Evolutionary conservation across 2,797 vertebrate genomes (phyloP), one percentile per base, ranked within the genome.

Genomic region (Phrynocephalus vlangalii): DNA sequence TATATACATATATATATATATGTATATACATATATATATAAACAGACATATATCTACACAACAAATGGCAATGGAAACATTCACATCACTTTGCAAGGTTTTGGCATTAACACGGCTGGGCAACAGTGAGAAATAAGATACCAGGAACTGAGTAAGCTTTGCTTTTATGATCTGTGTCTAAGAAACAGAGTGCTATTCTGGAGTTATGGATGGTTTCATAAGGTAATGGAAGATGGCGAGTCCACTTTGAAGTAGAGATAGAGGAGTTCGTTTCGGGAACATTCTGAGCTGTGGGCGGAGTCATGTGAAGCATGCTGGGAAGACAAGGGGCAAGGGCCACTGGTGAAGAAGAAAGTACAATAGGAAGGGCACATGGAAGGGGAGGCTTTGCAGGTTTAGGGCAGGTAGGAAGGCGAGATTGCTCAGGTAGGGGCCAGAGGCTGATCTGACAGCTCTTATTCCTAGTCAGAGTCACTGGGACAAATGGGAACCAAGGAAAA

Each of bases 11-110:
- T 22, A 67, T 16, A 76, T 5, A 11, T n/a, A 33, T 4, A 26
- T 22, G 15, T 22, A 67, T 16, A 76, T n/a, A n/a, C 20, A 10
- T 11, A 24, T 33, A 30, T 18, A 38, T 28, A 26, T 4, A 76
- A 24, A 26, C 44, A 88, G 48, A 11, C 1, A 82, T 24, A 48
- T 80, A 78, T 77, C 44, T 60, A 87, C 48, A 90, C 94, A 38
- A 96, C 92, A 95, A 94, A 93, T 91, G 93, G 91, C 87, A 80
- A 92, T 83, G 91, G 90, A 93, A 66, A 89, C 92, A 92, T 90
- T 92, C 92, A 96, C 80, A 91, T 85, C 95, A 84, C 79, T 89
- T 86, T 90, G 66, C 0, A 4, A 92, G 84, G 26, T 91, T 93
- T 93, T 85, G 68, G 70, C 33, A 24, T 68, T 76, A 85, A 88